Evolutionary conservation across 2,888 invertebrate genomes (phyloP), one percentile per base, ranked within the genome.

Genomic region (Pollenia angustigena): DNA sequence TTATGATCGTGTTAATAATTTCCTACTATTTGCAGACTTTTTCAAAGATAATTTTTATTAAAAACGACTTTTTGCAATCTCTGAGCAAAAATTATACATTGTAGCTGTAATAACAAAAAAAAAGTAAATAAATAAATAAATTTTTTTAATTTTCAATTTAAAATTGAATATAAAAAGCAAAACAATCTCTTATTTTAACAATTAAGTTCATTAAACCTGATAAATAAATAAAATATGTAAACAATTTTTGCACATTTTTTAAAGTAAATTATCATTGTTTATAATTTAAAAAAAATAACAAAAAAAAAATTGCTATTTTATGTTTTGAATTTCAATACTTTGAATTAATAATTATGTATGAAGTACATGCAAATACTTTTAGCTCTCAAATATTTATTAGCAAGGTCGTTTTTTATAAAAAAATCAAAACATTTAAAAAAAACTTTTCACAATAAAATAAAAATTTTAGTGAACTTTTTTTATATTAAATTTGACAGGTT

Each of bases 131-230:
- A 32, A 32, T 32, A 4, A 32, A 32, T 32, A 32, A 32, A 32
- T 32, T 32, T 32, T 6, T 32, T 32, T 6, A 6, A 32, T 32
- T 32, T 32, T 32, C 4, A 32, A 6, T 32, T 32, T 32, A 6
- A 4, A 32, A 32, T 32, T 32, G 58, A 56, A 64, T 48, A 14
- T 40, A 23, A 54, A 58, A 54, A 72, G 16, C 54, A 46, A 71
- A 60, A 62, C 23, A 80, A 48, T 72, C 60, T 23, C 32, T 32
- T 48, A 48, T 74, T 81, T 48, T 8, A 40, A 81, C 69, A 71
- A 64, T 71, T 64, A 64, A 83, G 83, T 71, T 83, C 83, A 78
- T 66, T 83, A 78, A 78, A 78, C 83, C 62, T 48, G 54, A 12
- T 23, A 56, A 48, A 32, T 8, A 60, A 40, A 50, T n/a, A 40